Evolutionary conservation across 2,113 vertebrate species (phyloP), one percentile per base, ranked within the genome.

Genomic region (Sinocyclocheilus rhinocerous): DNA sequence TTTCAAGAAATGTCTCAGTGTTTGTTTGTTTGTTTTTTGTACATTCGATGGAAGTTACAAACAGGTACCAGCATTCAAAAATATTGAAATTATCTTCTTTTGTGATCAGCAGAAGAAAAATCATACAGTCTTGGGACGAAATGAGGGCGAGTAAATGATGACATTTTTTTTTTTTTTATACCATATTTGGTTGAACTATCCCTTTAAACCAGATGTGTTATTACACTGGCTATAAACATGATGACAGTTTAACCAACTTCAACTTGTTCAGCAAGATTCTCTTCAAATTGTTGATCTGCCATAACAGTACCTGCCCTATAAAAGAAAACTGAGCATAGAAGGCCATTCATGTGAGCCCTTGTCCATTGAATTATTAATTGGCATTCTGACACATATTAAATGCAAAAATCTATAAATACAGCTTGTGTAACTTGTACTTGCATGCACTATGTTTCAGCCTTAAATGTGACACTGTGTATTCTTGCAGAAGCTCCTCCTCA

Each of bases 401-500:
- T 33, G 15, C 12, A 33, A 69, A 33, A 69, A 33, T 33, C 6
- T 33, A 33, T 8, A 33, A 33, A 8, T 18, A 69, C 13, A 69
- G 15, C 26, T 33, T 33, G 65, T 69, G 67, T 69, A 36, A 69
- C 16, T 15, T 22, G 20, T n/a, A 12, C 18, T 72, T 39, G 33
- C 0, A 1, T 20, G 20, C 6, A 12, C 4, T 36, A 73, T n/a
- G 20, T 42, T 73, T 73, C 36, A 9, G 20, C 36, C 11, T 45
- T 42, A 73, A 42, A 42, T 10, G 4, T 45, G 72, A 1, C 29
- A 13, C 11, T 13, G 52, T 57, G 76, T 39, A 22, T 33, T 39
- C 5, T 79, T n/a, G 77, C 55, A 39, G 55, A 61, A 24, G 0
- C 2, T 0, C 65, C 85, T 42, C 81, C 97, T 94, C 89, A 99